These are phyloP conservation scores for Nomada fabriciana DNA, from an alignment of 2,888 invertebrate genomes.

Conservation along the genomic window DNA sequence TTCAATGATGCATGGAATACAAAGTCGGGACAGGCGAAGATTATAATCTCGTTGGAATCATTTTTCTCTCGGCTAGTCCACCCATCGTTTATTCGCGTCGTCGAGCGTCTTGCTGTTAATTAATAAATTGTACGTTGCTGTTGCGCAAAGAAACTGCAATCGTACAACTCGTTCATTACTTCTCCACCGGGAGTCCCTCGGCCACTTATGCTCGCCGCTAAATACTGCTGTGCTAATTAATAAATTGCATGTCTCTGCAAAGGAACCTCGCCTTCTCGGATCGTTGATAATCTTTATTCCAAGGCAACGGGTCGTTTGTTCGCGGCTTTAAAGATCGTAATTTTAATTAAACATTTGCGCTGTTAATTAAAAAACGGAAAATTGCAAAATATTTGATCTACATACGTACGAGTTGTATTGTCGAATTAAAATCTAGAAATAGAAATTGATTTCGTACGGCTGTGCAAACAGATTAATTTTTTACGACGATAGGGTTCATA, in stretches of 20 bases:
- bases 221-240: slow-evolving; percentile 9
- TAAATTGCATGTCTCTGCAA: slow-evolving; percentile 1
- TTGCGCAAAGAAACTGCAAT: slow-evolving; percentile 11
- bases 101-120: not conserved
- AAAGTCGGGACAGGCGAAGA: not conserved
- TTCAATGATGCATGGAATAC: too few relatives aligned
- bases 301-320: not conserved
- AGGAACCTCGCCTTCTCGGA: not conserved
- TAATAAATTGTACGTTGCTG: not conserved
- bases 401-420: not conserved
- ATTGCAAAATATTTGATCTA: too few relatives aligned
- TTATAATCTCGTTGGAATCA: not conserved
- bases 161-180: not conserved
- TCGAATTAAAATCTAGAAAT: not conserved
- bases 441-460: not conserved
- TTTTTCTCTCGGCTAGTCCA: not conserved
- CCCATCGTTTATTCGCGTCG: not conserved
- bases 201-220: not conserved
- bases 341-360: not conserved
- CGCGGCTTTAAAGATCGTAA: not conserved
- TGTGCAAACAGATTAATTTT: not conserved
- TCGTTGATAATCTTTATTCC: not conserved
- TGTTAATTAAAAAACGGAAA: not conserved
- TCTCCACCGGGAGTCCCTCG: not conserved
- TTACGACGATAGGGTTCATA: not conserved